phyloP scores from a whole-genome alignment of 2,113 vertebrate species.

The Hucho hucho region DNA sequence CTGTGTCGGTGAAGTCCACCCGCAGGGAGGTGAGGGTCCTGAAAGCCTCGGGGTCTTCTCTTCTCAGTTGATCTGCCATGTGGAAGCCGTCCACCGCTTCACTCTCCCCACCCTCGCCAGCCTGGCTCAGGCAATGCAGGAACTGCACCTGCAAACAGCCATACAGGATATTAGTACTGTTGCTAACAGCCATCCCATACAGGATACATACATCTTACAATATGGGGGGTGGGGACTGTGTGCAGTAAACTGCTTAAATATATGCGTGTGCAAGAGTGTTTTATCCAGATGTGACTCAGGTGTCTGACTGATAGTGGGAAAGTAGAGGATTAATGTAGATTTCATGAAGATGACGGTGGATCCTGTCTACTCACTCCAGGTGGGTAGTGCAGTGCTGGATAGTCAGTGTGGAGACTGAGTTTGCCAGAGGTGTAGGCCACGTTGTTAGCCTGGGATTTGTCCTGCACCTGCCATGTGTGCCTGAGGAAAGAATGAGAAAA shows the following conservation, averaged over 20 bases:
- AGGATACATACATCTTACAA: background rate
- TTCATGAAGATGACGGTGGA: too few relatives aligned
- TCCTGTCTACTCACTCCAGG: conserved; percentile 84
- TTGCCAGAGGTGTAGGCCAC: conserved; percentile 89
- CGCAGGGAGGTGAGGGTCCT: conserved; percentile 77
- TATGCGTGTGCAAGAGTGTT: background rate
- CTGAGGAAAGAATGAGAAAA: conserved; percentile 68
- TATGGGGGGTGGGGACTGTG: background rate
- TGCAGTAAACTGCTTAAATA: background rate
- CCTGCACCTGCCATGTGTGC: conserved; percentile 93
- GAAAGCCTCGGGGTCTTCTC: conserved; percentile 83
- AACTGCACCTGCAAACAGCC: conserved; percentile 82
- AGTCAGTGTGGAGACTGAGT: conserved; percentile 90
- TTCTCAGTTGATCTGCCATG: conserved; percentile 74
- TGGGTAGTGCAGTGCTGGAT: conserved; percentile 86
- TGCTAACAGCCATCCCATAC: background rate
- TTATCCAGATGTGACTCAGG: background rate
- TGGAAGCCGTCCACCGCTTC: conserved; percentile 90
- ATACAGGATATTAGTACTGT: conserved; percentile 18
- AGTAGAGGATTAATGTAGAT: background rate
- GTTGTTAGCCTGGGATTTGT: conserved; percentile 90
- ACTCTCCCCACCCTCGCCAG: conserved; percentile 83
- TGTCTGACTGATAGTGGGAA: background rate
- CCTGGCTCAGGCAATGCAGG: conserved; percentile 89
- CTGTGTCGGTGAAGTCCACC: conserved; percentile 87